Conservation (phyloP, 2,113 vertebrate genomes). For the Alligator mississippiensis region DNA sequence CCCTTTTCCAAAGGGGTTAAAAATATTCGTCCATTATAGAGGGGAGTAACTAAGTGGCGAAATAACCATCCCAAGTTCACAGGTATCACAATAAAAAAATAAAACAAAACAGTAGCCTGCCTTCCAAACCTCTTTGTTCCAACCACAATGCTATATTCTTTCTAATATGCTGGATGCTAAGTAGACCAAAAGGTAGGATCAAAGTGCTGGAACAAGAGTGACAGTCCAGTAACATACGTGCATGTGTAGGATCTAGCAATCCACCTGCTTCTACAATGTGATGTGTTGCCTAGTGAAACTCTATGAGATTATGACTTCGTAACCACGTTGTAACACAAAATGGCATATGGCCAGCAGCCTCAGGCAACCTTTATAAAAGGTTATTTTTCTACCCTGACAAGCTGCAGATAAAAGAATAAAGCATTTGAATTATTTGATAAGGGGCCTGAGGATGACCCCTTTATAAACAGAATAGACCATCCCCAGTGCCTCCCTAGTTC, state of each 20-base stretch:
- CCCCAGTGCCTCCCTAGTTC: not conserved
- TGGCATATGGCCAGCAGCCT: not conserved
- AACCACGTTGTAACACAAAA: not conserved
- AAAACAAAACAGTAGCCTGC: not conserved
- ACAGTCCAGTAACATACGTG: not conserved
- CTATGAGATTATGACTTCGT: rapidly evolving
- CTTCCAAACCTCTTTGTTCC: not conserved
- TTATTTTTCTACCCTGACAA: not conserved
- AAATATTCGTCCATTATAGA: not conserved
- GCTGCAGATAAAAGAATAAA: not conserved
- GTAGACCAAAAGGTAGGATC: not conserved
- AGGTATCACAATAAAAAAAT: not conserved
- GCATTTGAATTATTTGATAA: not conserved
- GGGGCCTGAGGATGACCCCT: not conserved
- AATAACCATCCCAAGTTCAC: not conserved
- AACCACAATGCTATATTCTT: not conserved
- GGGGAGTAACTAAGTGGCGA: not conserved
- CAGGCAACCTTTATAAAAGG: not conserved
- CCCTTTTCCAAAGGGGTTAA: not conserved
- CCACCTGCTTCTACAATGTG: not conserved
- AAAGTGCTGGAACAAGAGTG: not conserved
- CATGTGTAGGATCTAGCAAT: not conserved
- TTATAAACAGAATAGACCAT: not conserved
- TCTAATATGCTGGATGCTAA: not conserved
- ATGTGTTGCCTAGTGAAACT: not conserved